A percentile compares a stretch with the other conserved stretches of the same genome.
These are phyloP conservation scores for Barbus barbus DNA, from an alignment of 2,113 vertebrate genomes.

Conservation along the genomic window DNA sequence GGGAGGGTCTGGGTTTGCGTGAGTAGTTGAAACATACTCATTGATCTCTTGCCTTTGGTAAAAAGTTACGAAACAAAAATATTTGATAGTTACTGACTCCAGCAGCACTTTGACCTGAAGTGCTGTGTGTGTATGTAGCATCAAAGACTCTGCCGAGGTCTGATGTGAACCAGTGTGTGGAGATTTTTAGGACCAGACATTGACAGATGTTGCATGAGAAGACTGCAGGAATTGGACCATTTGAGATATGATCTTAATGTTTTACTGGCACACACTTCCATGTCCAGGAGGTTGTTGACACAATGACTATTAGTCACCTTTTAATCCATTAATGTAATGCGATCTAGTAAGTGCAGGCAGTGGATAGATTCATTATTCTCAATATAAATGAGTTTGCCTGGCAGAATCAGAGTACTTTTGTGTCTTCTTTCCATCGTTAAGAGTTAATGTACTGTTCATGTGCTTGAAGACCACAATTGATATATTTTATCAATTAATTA, in stretches of 20 bases:
- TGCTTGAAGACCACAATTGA: neutral
- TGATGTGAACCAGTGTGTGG: conserved; percentile 63
- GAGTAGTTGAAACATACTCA: conserved; percentile 61
- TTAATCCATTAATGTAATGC: conserved; percentile 21
- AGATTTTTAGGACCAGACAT: conserved; percentile 14
- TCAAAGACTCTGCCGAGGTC: conserved; percentile 59
- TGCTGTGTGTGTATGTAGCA: conserved; percentile 48
- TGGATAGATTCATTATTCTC: neutral
- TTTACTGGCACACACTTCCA: conserved; percentile 48
- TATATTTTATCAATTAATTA: neutral
- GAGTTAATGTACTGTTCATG: neutral
- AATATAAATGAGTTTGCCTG: neutral
- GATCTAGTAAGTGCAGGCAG: neutral
- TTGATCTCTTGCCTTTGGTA: conserved; percentile 66
- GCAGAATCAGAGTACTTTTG: neutral
- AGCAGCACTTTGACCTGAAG: conserved; percentile 68
- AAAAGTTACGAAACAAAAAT: conserved; percentile 65
- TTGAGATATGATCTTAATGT: conserved; percentile 58
- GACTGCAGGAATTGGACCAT: conserved; percentile 50
- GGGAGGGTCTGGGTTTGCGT: conserved; percentile 49
- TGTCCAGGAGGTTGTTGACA: conserved; percentile 23
- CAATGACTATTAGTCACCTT: neutral
- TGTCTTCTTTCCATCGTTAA: neutral
- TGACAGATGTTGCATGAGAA: conserved; percentile 56
- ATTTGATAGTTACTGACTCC: conserved; percentile 57